Evolutionary conservation across 1,140 invertebrate genomes (phyloP), one percentile per base, ranked within the genome.

Genomic region (Probaryconus sp.): DNA sequence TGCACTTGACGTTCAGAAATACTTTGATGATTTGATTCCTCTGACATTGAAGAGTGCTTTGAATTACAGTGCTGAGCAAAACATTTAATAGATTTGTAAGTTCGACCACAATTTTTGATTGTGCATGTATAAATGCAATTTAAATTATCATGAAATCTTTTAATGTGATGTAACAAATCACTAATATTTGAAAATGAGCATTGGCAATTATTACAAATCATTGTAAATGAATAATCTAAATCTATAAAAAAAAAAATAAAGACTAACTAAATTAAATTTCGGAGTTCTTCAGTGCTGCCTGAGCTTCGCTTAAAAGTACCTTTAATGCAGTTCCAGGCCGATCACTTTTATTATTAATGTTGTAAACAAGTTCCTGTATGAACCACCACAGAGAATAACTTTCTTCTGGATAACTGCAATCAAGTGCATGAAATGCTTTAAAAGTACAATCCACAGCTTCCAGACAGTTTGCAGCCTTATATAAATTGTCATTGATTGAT

Each of bases 201-300:
- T 21, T 42, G 17, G 18, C 18, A 42, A 42, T 42, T 42, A 42
- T 42, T 42, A 42, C 38, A 42, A 42, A 20, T 42, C 38, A 21
- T 42, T 42, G 17, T 42, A 21, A 42, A 21, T n/a, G 21, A 42
- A 1, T 20, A 42, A 21, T 42, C 9, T 42, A 21, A 35, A 35
- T 13, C 11, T 2, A 13, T 13, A 35, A 35, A 35, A n/a, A n/a
- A n/a, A n/a, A n/a, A n/a, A n/a, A n/a, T n/a, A n/a, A n/a, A n/a
- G n/a, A n/a, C n/a, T n/a, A n/a, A n/a, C n/a, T 13, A 2, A 35
- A 35, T 35, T 35, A 35, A 3, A 35, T 13, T 13, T 7, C 31
- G 2, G 2, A 2, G 3, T 13, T 35, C 31, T 35, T 35, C 31
- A 35, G 11, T 35, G 31, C 11, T 35, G 31, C 10, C 7, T 13